Evolutionary conservation across 2,888 invertebrate genomes (phyloP), one percentile per base, ranked within the genome.

Genomic region (Crioceris asparagi): DNA sequence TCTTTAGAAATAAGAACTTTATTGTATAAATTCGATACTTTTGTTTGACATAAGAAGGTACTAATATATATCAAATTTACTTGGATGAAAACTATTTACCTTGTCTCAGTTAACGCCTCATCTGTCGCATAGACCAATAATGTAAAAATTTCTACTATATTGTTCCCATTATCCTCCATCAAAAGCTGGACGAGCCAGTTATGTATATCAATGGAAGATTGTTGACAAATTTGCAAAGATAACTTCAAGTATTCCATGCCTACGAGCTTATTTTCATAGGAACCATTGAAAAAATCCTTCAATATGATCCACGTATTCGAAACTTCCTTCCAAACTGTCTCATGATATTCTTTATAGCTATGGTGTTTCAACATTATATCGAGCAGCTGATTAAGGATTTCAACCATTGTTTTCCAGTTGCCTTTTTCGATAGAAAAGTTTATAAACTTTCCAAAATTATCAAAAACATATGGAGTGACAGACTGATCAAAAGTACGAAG

Each of bases 401-500:
- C 43, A 1, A 49, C 6, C 6, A 41, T 45, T 11, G 39, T 16
- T 29, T 44, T 27, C n/a, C 36, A 17, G 30, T 40, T 33, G 8
- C 17, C 21, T 25, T 36, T 32, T 5, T 39, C 34, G 14, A 42
- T 6, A 26, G 23, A 41, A 11, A 39, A 32, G 29, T 38, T 35
- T 26, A 54, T 19, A 43, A 58, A 57, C 17, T 26, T 16, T 14
- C 51, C 45, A 37, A 55, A 54, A 34, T 57, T 45, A 19, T 44
- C 36, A n/a, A 55, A 3, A 3, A 61, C 38, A 31, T 40, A 40
- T 10, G 51, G 46, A 2, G 59, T 39, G 4, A 60, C 31, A 3
- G 46, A 42, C 10, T 54, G 49, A 34, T 51, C 51, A 40, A 61
- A 62, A 16, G 42, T 51, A 15, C 46, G 41, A 19, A 60, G 40